Base-by-base conservation (phyloP, 2,797 vertebrate species). In the Helicolenus hilgendorfi region DNA sequence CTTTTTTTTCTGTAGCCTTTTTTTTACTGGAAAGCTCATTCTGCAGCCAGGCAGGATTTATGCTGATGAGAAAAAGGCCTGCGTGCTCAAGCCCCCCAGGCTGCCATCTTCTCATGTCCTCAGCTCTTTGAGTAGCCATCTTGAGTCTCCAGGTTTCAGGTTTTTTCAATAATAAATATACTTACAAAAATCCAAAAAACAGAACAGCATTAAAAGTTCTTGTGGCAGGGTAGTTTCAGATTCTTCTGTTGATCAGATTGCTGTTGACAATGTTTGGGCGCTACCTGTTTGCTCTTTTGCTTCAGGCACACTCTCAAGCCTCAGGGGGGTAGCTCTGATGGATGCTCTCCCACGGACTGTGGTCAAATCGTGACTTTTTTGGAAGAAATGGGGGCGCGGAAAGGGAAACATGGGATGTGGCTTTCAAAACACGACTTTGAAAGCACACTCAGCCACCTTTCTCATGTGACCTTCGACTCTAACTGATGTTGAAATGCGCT, bases 11-110 rank as follows among this genome's bases (percentile, higher is more conserved):
- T 79, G 41, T 64, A 72, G 80, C 56, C 27, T 41, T 79, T 55
- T 79, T 55, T 79, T 88, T 77, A 62, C 85, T 92, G 81, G 80
- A 88, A 88, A 87, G 77, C 90, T 84, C 53, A 84, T 85, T 90
- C 80, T 67, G 67, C 80, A 89, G 74, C 82, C 38, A 74, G 38
- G 81, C 86, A 79, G 82, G 89, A 96, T 96, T 96, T 95, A 95
- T 88, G 79, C 85, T 95, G 86, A 96, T 96, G 91, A 93, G 90
- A 94, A 95, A 94, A 95, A 82, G 72, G 79, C 65, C 92, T 95
- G 93, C 24, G 2, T 26, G 60, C 71, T 65, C 62, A 41, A 84
- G 41, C 77, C 77, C 84, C 49, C 41, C 20, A 53, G 72, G 76
- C 83, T 71, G 77, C 88, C 84, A 81, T 83, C 76, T 63, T 82